Percentiles rank a stretch among this genome's conserved stretches.
Evolutionary conservation across 2,113 vertebrate genomes (phyloP).

Genomic region (Hemiscyllium ocellatum): DNA sequence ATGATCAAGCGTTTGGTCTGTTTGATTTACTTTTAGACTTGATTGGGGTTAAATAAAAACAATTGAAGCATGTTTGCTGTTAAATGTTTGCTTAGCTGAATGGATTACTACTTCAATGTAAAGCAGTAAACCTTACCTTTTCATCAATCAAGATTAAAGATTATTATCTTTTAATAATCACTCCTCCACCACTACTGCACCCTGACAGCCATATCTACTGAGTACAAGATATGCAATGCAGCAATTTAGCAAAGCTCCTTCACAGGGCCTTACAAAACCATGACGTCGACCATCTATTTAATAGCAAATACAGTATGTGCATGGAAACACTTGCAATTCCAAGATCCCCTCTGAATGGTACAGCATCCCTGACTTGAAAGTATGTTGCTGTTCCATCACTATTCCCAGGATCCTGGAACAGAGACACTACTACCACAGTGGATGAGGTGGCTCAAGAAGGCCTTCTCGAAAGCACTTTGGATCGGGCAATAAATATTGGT

Average conservation of each 20-base stretch:
- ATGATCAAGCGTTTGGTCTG: no score
- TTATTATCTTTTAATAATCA: no score
- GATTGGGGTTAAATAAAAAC: background rate
- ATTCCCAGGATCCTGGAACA: background rate
- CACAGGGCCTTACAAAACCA: no score
- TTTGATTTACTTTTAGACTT: background rate
- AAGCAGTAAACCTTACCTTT: background rate
- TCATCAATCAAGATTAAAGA: background rate
- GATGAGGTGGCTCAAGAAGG: background rate
- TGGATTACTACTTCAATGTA: background rate
- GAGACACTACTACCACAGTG: background rate
- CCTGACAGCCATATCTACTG: no score
- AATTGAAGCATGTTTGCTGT: background rate
- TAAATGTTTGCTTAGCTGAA: background rate
- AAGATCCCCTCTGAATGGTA: no score
- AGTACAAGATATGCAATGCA: no score
- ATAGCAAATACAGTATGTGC: no score
- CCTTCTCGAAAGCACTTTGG: background rate
- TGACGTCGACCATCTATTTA: no score
- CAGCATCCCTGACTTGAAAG: no score
- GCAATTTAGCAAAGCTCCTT: no score
- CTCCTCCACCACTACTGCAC: no score
- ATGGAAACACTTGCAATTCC: no score
- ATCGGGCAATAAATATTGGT: background rate
- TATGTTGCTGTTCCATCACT: background rate